Percentiles rank a stretch among this genome's conserved stretches.
These are phyloP conservation scores for Haemorhous mexicanus DNA, from an alignment of 2,113 vertebrate genomes.

Conservation along the genomic window DNA sequence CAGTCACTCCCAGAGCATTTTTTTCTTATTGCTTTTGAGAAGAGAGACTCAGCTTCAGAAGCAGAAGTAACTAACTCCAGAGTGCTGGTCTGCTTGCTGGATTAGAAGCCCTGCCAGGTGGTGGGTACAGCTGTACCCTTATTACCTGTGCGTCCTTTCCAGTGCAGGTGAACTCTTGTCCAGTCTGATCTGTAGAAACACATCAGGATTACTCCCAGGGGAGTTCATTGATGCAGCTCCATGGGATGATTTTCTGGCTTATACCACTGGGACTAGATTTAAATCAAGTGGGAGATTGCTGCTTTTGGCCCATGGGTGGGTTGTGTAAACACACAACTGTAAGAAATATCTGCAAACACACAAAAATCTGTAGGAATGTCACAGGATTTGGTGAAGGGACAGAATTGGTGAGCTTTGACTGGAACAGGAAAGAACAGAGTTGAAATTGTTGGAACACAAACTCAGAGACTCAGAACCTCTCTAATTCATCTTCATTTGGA, in stretches of 20 bases:
- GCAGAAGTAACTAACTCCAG: background rate
- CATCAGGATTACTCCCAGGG: background rate
- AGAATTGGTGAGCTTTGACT: background rate
- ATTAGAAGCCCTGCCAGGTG: background rate
- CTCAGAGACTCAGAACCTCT: background rate
- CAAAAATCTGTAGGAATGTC: background rate
- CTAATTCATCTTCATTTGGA: background rate
- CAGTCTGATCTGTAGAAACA: background rate
- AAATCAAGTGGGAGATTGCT: background rate
- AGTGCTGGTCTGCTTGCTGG: background rate
- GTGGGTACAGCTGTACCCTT: background rate
- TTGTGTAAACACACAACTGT: fast-evolving
- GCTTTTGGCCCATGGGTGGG: background rate
- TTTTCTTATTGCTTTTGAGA: background rate
- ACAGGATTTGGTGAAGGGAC: background rate
- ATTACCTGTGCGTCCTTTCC: background rate
- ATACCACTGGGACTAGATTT: background rate
- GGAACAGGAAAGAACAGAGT: background rate
- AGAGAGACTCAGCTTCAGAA: background rate
- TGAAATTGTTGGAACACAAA: background rate
- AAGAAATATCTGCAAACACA: background rate
- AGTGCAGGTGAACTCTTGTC: background rate
- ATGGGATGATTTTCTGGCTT: background rate
- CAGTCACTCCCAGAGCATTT: background rate
- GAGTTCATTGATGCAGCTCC: background rate